Percentiles rank a stretch among this genome's conserved stretches.
Evolutionary conservation across 2,797 vertebrate species (phyloP).

Genomic region (Labeo calbasu): DNA sequence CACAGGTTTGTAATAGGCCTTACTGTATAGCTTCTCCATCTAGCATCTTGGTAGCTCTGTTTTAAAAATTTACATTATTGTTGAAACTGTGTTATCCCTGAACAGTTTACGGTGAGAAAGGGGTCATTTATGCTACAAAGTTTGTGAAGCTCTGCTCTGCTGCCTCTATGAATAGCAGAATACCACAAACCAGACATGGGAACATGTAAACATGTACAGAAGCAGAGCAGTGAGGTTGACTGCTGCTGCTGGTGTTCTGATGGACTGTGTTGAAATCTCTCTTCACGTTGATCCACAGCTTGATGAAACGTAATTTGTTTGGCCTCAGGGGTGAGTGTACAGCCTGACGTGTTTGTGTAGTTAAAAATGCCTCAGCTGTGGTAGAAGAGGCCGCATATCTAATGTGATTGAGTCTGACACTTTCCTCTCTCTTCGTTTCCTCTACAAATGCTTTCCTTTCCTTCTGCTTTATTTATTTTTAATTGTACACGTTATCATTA

Average conservation of each 20-base stretch:
- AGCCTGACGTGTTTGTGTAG: conserved; percentile 49
- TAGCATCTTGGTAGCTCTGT: not conserved
- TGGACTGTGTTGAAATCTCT: conserved; percentile 60
- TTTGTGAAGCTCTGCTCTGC: not conserved
- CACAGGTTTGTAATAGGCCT: not conserved
- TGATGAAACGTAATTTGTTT: conserved; percentile 61
- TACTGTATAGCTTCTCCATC: not conserved
- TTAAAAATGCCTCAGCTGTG: conserved; percentile 50
- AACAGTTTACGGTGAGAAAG: not conserved
- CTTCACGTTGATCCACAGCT: conserved; percentile 58
- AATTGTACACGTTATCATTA: not conserved
- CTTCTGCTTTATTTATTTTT: not conserved
- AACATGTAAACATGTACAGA: not conserved
- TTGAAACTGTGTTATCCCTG: not conserved
- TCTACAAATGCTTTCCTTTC: not conserved
- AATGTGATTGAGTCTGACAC: conserved; percentile 50
- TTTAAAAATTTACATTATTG: not conserved
- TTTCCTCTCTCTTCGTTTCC: not conserved
- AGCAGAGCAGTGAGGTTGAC: not conserved
- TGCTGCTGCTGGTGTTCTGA: conserved; percentile 41
- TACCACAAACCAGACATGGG: not conserved
- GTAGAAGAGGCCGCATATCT: conserved; percentile 34
- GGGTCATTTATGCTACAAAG: not conserved
- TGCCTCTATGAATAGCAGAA: not conserved
- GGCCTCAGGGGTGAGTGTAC: conserved; percentile 39